Conservation (phyloP, 2,113 vertebrate species). For the Clupea harengus region DNA sequence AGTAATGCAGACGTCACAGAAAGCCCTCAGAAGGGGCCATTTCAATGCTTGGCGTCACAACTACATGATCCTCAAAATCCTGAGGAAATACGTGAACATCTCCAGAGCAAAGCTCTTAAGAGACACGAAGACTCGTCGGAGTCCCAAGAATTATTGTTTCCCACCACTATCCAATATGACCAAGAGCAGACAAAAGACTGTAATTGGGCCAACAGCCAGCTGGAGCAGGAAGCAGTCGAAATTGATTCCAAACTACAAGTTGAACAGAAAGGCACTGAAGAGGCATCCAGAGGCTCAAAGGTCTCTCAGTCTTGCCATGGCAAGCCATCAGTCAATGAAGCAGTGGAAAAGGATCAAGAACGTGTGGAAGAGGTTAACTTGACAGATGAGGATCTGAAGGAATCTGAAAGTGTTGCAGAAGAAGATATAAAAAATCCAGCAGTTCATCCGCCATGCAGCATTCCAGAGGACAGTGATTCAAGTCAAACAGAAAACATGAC, state of each 20-base stretch:
- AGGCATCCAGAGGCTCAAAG: not conserved
- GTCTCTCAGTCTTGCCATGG: not conserved
- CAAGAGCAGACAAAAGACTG: conserved; percentile 39
- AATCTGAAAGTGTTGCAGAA: conserved; percentile 30
- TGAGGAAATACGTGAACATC: conserved; percentile 47
- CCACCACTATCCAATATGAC: conserved; percentile 12
- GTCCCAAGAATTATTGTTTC: conserved; percentile 16
- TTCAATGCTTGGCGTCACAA: conserved; percentile 37
- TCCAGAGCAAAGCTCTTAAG: conserved; percentile 37
- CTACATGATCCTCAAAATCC: conserved; percentile 37
- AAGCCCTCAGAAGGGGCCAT: conserved; percentile 53
- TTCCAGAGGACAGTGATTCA: conserved; percentile 11
- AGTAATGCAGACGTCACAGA: conserved; percentile 30
- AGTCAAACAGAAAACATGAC: not conserved
- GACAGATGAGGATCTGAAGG: conserved; percentile 39
- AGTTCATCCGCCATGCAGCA: conserved; percentile 34
- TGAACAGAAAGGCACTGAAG: not conserved
- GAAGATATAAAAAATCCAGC: conserved; percentile 23
- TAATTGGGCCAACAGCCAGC: conserved; percentile 12
- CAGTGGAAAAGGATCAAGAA: conserved; percentile 30
- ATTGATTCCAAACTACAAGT: not conserved
- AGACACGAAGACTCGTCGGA: conserved; percentile 34
- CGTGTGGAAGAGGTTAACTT: conserved; percentile 8
- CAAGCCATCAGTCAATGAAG: conserved; percentile 23
- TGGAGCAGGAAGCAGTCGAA: not conserved